A percentile compares a stretch with the other conserved stretches of the same genome.
These are phyloP conservation scores for Drosophila kuntzei DNA, from an alignment of 2,888 invertebrate species.

Conservation along the genomic window DNA sequence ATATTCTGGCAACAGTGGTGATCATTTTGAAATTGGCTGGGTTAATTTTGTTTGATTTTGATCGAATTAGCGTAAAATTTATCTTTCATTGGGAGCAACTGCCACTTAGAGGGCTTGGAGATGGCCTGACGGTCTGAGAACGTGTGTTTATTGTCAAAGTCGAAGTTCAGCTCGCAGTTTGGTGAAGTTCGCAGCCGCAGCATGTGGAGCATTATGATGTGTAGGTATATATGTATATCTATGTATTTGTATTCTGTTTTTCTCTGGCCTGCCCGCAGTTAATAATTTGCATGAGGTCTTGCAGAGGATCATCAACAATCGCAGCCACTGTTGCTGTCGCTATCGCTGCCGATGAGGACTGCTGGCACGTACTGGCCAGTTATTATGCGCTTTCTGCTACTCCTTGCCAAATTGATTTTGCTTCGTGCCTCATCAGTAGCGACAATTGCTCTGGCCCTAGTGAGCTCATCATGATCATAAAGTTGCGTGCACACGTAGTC, in stretches of 20 bases:
- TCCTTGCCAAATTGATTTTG: conserved; percentile 75
- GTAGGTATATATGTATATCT: conserved; percentile 33
- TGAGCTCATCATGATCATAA: conserved; percentile 50
- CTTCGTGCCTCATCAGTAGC: conserved; percentile 78
- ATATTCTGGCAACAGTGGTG: too few species aligned
- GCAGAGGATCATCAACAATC: conserved; percentile 21
- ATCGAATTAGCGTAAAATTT: conserved; percentile 79
- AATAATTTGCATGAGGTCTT: conserved; percentile 59
- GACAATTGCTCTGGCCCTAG: conserved; percentile 67
- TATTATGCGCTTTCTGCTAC: conserved; percentile 70
- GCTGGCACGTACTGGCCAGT: conserved; percentile 65
- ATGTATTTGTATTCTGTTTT: neutral
- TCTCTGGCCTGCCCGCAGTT: conserved; percentile 6
- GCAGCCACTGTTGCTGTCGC: conserved; percentile 22
- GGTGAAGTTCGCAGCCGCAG: conserved; percentile 47
- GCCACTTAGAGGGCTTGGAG: neutral
- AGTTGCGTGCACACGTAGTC: conserved; percentile 52
- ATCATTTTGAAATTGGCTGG: conserved; percentile 45
- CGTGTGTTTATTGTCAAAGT: conserved; percentile 71
- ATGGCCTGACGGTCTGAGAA: conserved; percentile 14
- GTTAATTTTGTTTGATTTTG: conserved; percentile 79
- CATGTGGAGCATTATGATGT: conserved; percentile 63
- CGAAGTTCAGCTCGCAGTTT: conserved; percentile 57
- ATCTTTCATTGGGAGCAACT: conserved; percentile 61
- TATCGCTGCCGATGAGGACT: conserved; percentile 12